Evolutionary conservation across 2,888 invertebrate genomes (phyloP).

Genomic region (Syrphus vitripennis): DNA sequence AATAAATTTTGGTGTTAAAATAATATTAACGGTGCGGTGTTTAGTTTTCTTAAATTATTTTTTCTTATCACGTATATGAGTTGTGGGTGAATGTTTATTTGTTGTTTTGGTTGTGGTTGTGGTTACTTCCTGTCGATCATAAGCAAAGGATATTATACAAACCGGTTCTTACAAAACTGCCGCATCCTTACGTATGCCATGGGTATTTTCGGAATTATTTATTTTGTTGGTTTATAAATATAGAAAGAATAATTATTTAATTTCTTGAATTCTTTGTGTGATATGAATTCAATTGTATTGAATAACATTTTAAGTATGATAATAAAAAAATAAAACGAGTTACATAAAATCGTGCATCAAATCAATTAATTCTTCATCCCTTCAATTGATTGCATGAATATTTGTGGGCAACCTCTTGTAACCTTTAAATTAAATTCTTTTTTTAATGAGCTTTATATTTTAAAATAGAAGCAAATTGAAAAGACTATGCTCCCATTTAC

Average conservation of each 20-base stretch:
- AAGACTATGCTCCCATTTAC: no score
- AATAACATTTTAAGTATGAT: not conserved
- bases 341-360: not conserved
- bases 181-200: not conserved
- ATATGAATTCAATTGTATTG: not conserved
- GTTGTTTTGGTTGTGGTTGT: not conserved
- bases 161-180: not conserved
- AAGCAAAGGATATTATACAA: not conserved
- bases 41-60: not conserved
- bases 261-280: not conserved
- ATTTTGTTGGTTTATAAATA: not conserved
- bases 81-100: not conserved
- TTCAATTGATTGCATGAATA: not conserved
- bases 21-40: not conserved
- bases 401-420: not conserved
- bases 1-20: not conserved
- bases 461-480: no score
- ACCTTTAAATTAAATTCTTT: not conserved
- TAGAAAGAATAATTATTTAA: not conserved
- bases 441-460: not conserved
- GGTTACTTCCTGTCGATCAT: not conserved
- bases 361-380: not conserved
- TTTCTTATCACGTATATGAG: constrained; percentile 1
- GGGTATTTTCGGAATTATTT: not conserved
- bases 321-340: not conserved